Evolutionary conservation across 2,113 vertebrate species (phyloP).

Genomic region (Rallus limicola): DNA sequence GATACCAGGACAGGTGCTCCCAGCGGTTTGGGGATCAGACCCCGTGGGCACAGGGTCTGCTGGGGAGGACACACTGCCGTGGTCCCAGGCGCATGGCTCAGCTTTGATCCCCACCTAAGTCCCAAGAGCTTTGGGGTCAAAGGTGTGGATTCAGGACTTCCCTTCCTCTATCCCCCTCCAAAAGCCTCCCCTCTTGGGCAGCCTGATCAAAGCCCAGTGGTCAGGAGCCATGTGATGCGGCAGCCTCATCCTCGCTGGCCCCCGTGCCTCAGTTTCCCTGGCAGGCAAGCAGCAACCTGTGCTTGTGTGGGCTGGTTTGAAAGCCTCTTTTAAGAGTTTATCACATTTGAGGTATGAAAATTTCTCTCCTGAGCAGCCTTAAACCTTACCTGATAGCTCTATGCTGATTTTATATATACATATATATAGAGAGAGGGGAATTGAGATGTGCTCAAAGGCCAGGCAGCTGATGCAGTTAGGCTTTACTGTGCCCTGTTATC

Average conservation of each 20-base stretch:
- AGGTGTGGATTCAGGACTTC: neutral
- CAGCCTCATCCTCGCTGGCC: rapidly evolving
- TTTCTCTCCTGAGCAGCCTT: neutral
- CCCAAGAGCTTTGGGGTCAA: neutral
- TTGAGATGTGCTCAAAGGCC: neutral
- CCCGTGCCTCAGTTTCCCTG: neutral
- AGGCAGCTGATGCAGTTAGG: neutral
- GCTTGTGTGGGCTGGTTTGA: rapidly evolving
- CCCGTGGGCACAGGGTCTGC: neutral
- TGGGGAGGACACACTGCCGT: neutral
- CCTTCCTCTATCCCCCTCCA: neutral
- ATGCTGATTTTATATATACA: neutral
- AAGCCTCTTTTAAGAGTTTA: neutral
- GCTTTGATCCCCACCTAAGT: neutral
- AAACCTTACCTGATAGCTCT: neutral
- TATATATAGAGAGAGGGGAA: neutral
- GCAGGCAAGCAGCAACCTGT: rapidly evolving
- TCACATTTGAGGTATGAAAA: neutral
- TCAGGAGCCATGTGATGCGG: neutral
- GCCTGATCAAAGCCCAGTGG: neutral
- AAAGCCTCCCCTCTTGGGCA: neutral
- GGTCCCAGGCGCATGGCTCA: neutral
- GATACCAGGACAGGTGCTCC: rapidly evolving
- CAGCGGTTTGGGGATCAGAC: neutral
- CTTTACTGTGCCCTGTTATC: constrained; percentile 9